Evolutionary conservation across 2,888 invertebrate species (phyloP).

Genomic region (Apeira syringaria): DNA sequence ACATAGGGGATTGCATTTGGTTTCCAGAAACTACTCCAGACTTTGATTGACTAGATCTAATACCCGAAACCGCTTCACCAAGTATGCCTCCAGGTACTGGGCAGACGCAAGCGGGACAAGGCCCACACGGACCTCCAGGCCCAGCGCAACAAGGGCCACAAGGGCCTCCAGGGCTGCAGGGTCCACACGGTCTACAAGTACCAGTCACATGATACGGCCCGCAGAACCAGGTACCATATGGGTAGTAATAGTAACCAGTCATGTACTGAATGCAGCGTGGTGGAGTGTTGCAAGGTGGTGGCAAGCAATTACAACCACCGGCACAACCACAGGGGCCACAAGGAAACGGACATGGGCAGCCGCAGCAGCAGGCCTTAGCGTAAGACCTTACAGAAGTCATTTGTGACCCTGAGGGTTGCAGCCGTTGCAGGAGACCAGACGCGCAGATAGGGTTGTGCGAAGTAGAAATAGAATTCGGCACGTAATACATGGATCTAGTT

Average conservation of each 20-base stretch:
- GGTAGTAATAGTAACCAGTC: constrained; percentile 72
- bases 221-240: constrained; percentile 70
- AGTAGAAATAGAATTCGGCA: constrained; percentile 8
- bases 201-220: constrained; percentile 65
- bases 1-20: constrained; percentile 23
- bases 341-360: constrained; percentile 42
- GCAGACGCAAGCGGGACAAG: constrained; percentile 13
- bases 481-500: constrained; percentile 28
- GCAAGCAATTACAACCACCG: constrained; percentile 50
- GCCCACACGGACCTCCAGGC: constrained; percentile 10
- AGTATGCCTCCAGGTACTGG: constrained; percentile 7
- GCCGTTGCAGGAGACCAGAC: constrained; percentile 5
- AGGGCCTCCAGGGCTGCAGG: constrained; percentile 31
- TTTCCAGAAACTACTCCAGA: constrained; percentile 22
- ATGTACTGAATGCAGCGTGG: constrained; percentile 64
- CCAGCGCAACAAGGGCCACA: constrained; percentile 33
- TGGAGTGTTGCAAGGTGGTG: constrained; percentile 60
- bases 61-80: constrained; percentile 3
- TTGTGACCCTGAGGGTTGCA: constrained; percentile 15
- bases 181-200: constrained; percentile 43
- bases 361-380: constrained; percentile 27
- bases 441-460: constrained; percentile 6
- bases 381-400: constrained; percentile 32
- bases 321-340: constrained; percentile 48
- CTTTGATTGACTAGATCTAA: constrained; percentile 2